Base-by-base conservation (phyloP, 2,113 vertebrate species). In the Channa maculata region DNA sequence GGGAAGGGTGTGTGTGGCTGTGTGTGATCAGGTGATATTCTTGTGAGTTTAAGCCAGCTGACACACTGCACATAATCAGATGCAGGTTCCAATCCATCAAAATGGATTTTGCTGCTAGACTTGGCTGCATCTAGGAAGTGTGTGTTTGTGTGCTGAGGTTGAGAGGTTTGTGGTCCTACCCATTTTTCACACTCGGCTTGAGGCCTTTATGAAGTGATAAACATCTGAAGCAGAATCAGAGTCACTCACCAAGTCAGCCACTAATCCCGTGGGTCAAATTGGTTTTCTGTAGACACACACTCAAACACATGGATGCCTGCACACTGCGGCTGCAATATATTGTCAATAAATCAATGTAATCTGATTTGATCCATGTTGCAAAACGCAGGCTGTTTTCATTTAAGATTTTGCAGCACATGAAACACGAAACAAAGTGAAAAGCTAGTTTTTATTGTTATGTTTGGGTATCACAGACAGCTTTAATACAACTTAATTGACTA, bases 151-250 rank as follows among this genome's bases (percentile, higher is more conserved):
- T 79, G 57, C 71, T 79, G 77, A 88, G 76, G 84, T 71, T 24
- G 24, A 24, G 71, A 72, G 75, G 38, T 77, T 24, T 86, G 77
- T 90, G 83, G 85, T 85, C 57, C 45, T 82, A 75, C 77, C 74
- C 83, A 73, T 71, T 83, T 77, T 76, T 71, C 48, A 63, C 77
- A 39, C 24, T 24, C 50, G 65, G 55, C 62, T 75, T 13, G 62
- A 55, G 70, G 82, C 69, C 72, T 88, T 86, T 85, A 86, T 89
- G 84, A 89, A 37, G 66, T 82, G 87, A 90, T 85, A 89, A 91
- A 93, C 89, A 91, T 92, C 86, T 91, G 90, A 82, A 91, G 83
- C 84, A 84, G 83, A 75, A 86, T 64, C 52, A 84, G 63, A 82
- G 71, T 81, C 79, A 79, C 84, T 88, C 65, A 84, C 64, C 81